A percentile compares a stretch with the other conserved stretches of the same genome.
phyloP scores from a whole-genome alignment of 2,888 invertebrate genomes.

The Pollenia angustigena region DNA sequence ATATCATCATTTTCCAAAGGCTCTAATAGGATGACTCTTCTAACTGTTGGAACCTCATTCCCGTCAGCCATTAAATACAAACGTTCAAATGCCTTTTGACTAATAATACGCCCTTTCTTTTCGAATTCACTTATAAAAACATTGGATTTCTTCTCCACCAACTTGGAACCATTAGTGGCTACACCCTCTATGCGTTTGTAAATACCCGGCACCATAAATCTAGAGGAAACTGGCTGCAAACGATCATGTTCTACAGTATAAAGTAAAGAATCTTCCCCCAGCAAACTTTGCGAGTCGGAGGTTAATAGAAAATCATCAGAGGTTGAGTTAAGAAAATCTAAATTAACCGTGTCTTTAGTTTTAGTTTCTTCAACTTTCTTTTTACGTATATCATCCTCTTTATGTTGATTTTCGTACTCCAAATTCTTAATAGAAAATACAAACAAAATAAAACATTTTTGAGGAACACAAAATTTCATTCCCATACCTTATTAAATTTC shows the following conservation, averaged over 20 bases:
- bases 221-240: slow-evolving; percentile 77
- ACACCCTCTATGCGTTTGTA: slow-evolving; percentile 76
- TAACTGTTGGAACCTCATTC: neutral
- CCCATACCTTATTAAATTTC: slow-evolving; percentile 72
- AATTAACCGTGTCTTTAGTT: slow-evolving; percentile 31
- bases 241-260: slow-evolving; percentile 77
- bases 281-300: slow-evolving; percentile 73
- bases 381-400: slow-evolving; percentile 40
- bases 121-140: slow-evolving; percentile 76
- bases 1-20: slow-evolving; percentile 53
- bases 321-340: slow-evolving; percentile 63
- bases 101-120: slow-evolving; percentile 75
- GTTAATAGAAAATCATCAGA: slow-evolving; percentile 70
- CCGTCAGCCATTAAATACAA: slow-evolving; percentile 69
- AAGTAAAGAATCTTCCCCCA: slow-evolving; percentile 76
- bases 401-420: slow-evolving; percentile 50
- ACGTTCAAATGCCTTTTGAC: slow-evolving; percentile 62
- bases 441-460: neutral
- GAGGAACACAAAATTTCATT: neutral
- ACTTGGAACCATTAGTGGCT: slow-evolving; percentile 1
- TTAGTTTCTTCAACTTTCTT: slow-evolving; percentile 51
- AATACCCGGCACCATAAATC: slow-evolving; percentile 78
- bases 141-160: slow-evolving; percentile 64
- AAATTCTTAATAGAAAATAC: slow-evolving; percentile 52
- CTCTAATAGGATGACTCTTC: slow-evolving; percentile 48